Conservation (phyloP, 2,113 vertebrate species). For the Epinephelus fuscoguttatus region DNA sequence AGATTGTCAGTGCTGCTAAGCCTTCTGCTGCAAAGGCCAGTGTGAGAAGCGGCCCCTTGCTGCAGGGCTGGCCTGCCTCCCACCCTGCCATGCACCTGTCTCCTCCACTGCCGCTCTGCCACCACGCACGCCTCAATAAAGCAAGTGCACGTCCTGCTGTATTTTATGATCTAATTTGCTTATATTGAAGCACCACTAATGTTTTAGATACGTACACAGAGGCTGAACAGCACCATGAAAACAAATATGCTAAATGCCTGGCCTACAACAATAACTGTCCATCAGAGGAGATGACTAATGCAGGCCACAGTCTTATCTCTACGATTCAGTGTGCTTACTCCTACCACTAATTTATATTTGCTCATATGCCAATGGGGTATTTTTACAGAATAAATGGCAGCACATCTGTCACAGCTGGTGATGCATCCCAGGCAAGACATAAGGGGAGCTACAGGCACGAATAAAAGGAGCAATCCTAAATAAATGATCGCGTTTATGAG, state of each 20-base stretch:
- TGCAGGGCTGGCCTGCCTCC: conserved; percentile 84
- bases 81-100: conserved; percentile 64
- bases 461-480: conserved; percentile 7
- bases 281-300: conserved; percentile 26
- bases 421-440: conserved; percentile 16
- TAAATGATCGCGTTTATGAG: neutral
- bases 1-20: conserved; percentile 64
- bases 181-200: neutral
- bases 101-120: conserved; percentile 19
- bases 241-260: conserved; percentile 23
- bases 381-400: neutral
- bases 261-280: conserved; percentile 35
- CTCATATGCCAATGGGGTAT: neutral
- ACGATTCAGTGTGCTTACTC: neutral
- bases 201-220: neutral
- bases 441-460: conserved; percentile 7
- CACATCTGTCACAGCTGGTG: conserved; percentile 35
- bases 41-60: conserved; percentile 69
- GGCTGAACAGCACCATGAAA: conserved; percentile 17
- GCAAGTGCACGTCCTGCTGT: conserved; percentile 1
- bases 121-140: conserved; percentile 9
- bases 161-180: neutral
- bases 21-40: conserved; percentile 78
- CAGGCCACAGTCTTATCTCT: neutral
- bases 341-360: neutral